Percentiles rank a stretch among this genome's conserved stretches.
Conservation (phyloP, 37 sponge, comb jelly and placozoan species). For the Beroe forskalii region DNA sequence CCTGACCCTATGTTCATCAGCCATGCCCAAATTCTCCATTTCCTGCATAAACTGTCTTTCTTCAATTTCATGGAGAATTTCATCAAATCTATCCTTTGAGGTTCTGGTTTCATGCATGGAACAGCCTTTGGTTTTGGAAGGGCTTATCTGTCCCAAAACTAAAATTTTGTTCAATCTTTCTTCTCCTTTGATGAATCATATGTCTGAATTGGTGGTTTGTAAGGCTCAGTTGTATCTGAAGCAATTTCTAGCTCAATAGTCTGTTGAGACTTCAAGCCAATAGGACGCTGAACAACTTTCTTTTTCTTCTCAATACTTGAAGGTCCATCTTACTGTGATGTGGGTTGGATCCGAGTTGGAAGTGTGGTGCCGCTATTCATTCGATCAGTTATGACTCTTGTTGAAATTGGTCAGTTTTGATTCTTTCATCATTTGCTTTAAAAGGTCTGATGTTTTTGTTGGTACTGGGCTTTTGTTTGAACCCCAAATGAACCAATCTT, state of each 20-base stretch:
- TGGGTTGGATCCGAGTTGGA: conserved; percentile 46
- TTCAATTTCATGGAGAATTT: conserved; percentile 89
- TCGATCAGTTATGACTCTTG: conserved; percentile 73
- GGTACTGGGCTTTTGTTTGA: conserved; percentile 29
- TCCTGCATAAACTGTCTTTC: conserved; percentile 82
- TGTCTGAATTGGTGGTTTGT: conserved; percentile 64
- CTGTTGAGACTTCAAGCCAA: conserved; percentile 19
- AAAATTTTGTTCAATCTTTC: conserved; percentile 85
- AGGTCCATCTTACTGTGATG: conserved; percentile 28
- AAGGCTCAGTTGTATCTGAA: conserved; percentile 39
- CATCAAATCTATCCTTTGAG: conserved; percentile 81
- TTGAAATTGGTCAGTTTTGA: conserved; percentile 90
- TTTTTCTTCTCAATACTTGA: conserved; percentile 21
- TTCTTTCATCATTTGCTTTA: conserved; percentile 86
- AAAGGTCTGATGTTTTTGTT: conserved; percentile 36
- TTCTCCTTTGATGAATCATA: conserved; percentile 82
- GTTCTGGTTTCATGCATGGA: neutral
- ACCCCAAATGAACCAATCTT: conserved; percentile 23
- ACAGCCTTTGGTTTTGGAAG: conserved; percentile 7
- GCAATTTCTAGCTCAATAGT: conserved; percentile 51
- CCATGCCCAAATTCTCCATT: conserved; percentile 84
- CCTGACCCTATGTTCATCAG: conserved; percentile 68
- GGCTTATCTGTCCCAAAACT: conserved; percentile 77
- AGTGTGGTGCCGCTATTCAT: conserved; percentile 65
- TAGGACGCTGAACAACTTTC: conserved; percentile 19